phyloP scores from a whole-genome alignment of 2,888 invertebrate species.

The Urechis unicinctus region DNA sequence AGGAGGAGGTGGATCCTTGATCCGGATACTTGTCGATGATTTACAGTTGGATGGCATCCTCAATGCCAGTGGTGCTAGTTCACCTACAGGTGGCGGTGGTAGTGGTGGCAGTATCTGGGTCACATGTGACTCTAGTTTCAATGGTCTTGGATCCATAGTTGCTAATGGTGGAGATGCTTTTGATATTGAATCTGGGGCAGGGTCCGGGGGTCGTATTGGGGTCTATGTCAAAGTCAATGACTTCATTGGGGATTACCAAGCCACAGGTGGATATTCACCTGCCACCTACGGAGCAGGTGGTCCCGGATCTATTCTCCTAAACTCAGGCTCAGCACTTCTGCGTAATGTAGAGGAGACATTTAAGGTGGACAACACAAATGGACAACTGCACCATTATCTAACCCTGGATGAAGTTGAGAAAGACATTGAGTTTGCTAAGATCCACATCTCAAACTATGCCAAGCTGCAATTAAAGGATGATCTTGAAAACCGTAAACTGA shows the following conservation, averaged over 20 bases:
- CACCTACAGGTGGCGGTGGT: slow-evolving; percentile 26
- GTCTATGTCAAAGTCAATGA: slow-evolving; percentile 17
- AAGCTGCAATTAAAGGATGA: slow-evolving; percentile 28
- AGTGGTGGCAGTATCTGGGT: slow-evolving; percentile 33
- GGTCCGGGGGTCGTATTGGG: slow-evolving; percentile 27
- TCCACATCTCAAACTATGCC: slow-evolving; percentile 28
- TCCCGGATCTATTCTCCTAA: slow-evolving; percentile 28
- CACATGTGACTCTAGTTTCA: slow-evolving; percentile 16
- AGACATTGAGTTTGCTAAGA: slow-evolving; percentile 22
- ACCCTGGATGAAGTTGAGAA: slow-evolving; percentile 23
- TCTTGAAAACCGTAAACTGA: slow-evolving; percentile 19
- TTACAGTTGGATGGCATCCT: slow-evolving; percentile 28
- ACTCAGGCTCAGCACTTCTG: slow-evolving; percentile 11
- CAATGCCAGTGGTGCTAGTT: slow-evolving; percentile 23
- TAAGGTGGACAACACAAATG: slow-evolving; percentile 28
- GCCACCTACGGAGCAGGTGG: slow-evolving; percentile 26
- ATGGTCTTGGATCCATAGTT: slow-evolving; percentile 26
- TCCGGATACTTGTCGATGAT: slow-evolving; percentile 22
- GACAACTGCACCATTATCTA: slow-evolving; percentile 27
- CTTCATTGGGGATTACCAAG: slow-evolving; percentile 22
- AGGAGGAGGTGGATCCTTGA: slow-evolving; percentile 26
- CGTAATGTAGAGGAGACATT: slow-evolving; percentile 18
- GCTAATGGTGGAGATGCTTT: slow-evolving; percentile 26
- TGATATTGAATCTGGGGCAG: slow-evolving; percentile 19
- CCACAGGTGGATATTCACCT: slow-evolving; percentile 25